phyloP scores from a whole-genome alignment of 2,888 invertebrate species.

The Nudaria mundana region DNA sequence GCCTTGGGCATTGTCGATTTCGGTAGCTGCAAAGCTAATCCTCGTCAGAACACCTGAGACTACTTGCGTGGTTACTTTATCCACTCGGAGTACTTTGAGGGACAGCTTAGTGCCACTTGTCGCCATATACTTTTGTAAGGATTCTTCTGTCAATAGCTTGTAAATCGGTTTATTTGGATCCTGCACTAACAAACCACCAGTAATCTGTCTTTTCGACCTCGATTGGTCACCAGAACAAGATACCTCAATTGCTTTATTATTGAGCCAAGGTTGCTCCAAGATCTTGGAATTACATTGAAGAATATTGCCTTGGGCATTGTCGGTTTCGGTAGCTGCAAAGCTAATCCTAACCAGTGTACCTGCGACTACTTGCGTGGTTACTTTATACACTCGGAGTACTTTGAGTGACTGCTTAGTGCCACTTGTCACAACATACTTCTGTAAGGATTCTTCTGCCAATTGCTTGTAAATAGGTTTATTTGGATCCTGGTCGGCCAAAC shows the following conservation, averaged over 20 bases:
- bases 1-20: neutral
- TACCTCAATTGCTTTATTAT: conserved; percentile 32
- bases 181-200: conserved; percentile 14
- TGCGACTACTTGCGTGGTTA: conserved; percentile 65
- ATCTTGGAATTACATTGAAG: neutral
- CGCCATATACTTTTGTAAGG: conserved; percentile 17
- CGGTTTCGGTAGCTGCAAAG: conserved; percentile 72
- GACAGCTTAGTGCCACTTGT: conserved; percentile 3
- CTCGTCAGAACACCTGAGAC: neutral
- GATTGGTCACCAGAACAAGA: conserved; percentile 24
- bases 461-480: too few relatives aligned
- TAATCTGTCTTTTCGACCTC: conserved; percentile 13
- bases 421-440: conserved; percentile 22
- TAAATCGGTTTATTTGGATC: conserved; percentile 17
- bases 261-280: conserved; percentile 36
- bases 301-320: conserved; percentile 38
- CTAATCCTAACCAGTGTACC: conserved; percentile 75
- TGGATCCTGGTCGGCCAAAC: conserved; percentile 5
- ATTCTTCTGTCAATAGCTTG: conserved; percentile 17
- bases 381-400: conserved; percentile 41
- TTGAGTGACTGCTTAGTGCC: too few relatives aligned
- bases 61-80: conserved; percentile 1
- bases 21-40: neutral
- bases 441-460: conserved; percentile 41
- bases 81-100: neutral